Evolutionary conservation across 2,888 invertebrate genomes (phyloP), one percentile per base, ranked within the genome.

Genomic region (Aleiodes testaceus): DNA sequence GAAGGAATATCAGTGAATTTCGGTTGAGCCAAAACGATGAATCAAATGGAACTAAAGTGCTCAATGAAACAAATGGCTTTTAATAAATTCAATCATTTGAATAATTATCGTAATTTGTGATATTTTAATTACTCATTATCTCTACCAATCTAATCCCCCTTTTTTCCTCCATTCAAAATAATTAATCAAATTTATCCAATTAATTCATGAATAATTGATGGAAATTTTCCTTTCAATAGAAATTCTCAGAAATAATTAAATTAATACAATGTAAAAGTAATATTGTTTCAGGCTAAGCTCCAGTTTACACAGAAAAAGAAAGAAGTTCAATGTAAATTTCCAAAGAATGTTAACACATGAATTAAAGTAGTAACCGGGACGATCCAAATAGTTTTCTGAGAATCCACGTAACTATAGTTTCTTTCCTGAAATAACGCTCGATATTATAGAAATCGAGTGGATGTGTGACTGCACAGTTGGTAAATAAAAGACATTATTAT

Each of bases 351-450:
- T 53, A 26, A 14, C 12, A 22, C 22, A 22, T 7, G 45, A 59
- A 59, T 11, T 68, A 22, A 20, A n/a, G 4, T 42, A 55, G 9
- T 74, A 75, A 72, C 73, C 76, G 75, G 73, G 65, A 74, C 77
- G 77, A 78, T 78, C 80, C 78, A 79, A 78, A 80, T 82, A 75
- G 79, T 77, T 77, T 82, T 80, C 81, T 74, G 70, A 75, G 81
- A 80, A 82, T 69, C 71, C 36, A 36, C 36, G 69, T 75, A 79
- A 75, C 77, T 71, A 78, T 63, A 73, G 61, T 65, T 72, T 72
- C 16, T 36, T 14, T 26, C 26, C 66, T 30, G 53, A 67, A 69
- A 66, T 18, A 0, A 5, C 26, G 53, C 6, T 53, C 53, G 53
- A 53, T 53, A 53, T 53, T 53, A 53, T 26, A 53, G 26, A 26